Evolutionary conservation across 2,888 invertebrate species (phyloP), one percentile per base, ranked within the genome.

Genomic region (Pseudoips prasinana): DNA sequence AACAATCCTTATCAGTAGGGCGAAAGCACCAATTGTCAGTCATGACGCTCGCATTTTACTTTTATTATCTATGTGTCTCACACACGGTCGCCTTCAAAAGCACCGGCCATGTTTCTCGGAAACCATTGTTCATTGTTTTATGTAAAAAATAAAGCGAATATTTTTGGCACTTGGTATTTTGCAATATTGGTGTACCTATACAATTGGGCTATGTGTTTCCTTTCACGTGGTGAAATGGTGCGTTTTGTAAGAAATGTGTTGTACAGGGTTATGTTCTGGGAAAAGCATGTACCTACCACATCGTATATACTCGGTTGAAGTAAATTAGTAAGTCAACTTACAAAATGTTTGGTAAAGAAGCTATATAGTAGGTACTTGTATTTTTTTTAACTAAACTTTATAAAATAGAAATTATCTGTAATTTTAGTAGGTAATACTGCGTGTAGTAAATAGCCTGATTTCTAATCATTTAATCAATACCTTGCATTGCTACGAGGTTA

Each of bases 1-100:
- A 47, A 36, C 36, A 27, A n/a, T 26, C 35, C 52, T 74, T 78
- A 78, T 78, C 77, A 54, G 54, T 67, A 53, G 51, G 58, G 54
- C 59, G 62, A 52, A 34, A 39, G 33, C 24, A 7, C 46, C 66
- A 37, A 65, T 80, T 81, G 71, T 79, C 37, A 39, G 39, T 17
- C 19, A 10, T 18, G 29, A 26, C 37, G 36, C 35, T 48, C 44
- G 43, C 46, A 36, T 44, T 58, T 42, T 39, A 39, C 37, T 38
- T 33, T 48, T 46, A 58, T 59, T 67, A 48, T 64, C 59, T 56
- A 64, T 59, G 18, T 65, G 67, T 69, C 64, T 62, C 76, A 79
- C 79, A 79, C 62, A 72, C 73, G 73, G 56, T 45, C 33, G 41
- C 56, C 64, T 63, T 71, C 57, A 75, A 72, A 75, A 23, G 28